Evolutionary conservation across 1,140 invertebrate genomes (phyloP).

Genomic region (Apis laboriosa): DNA sequence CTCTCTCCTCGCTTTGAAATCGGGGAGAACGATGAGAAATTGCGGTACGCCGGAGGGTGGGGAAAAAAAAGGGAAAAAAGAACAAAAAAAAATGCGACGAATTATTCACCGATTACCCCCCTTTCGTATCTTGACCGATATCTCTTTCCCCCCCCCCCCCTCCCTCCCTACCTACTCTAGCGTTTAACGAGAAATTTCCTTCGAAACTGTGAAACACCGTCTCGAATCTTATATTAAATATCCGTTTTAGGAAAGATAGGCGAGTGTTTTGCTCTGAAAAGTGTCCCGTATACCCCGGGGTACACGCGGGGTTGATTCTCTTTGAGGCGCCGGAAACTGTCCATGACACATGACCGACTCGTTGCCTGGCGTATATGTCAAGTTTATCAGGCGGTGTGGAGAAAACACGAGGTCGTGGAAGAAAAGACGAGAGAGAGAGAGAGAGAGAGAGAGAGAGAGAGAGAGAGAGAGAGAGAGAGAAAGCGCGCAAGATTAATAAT

Average conservation of each 20-base stretch:
- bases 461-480: constrained; percentile 37
- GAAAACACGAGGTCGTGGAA: constrained; percentile 17
- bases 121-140: no score
- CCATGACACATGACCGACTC: constrained; percentile 76
- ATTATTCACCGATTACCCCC: no score
- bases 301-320: constrained; percentile 60
- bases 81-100: no score
- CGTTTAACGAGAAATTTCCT: no score
- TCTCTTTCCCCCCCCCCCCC: no score
- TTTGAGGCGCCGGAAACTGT: constrained; percentile 71
- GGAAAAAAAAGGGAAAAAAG: no score
- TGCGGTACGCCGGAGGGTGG: neutral
- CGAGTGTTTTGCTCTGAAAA: no score
- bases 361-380: constrained; percentile 25
- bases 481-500: constrained; percentile 79
- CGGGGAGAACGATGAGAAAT: constrained; percentile 21
- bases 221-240: no score
- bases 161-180: no score
- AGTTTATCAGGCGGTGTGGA: constrained; percentile 45
- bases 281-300: no score
- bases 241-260: no score
- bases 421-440: constrained; percentile 35
- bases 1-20: neutral
- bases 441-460: constrained; percentile 65
- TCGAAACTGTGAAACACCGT: no score